Evolutionary conservation across 2,888 invertebrate species (phyloP).

Genomic region (Morpho helenor): DNA sequence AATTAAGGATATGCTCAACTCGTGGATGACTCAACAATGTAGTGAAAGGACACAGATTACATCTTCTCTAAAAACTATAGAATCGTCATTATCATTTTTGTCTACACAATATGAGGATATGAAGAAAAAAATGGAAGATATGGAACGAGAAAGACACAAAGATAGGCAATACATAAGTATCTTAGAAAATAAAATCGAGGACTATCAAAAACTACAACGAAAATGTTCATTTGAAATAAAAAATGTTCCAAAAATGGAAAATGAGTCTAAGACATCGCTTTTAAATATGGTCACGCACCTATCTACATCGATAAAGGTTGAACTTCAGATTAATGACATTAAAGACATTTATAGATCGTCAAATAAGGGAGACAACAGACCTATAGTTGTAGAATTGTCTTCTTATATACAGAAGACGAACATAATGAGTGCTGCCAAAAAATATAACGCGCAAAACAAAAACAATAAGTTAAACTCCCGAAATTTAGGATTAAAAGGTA

Average conservation of each 20-base stretch:
- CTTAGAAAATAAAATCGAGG: slow-evolving; percentile 13
- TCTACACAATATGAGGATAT: neutral
- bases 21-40: neutral
- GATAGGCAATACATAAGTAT: slow-evolving; percentile 13
- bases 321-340: too few species aligned
- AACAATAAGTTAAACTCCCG: slow-evolving; percentile 13
- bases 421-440: slow-evolving; percentile 15
- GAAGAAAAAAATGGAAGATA: neutral
- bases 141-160: slow-evolving; percentile 3
- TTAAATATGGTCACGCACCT: slow-evolving; percentile 1
- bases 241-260: slow-evolving; percentile 12
- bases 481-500: slow-evolving; percentile 13
- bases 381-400: slow-evolving; percentile 12
- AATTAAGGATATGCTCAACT: too few species aligned
- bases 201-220: slow-evolving; percentile 10
- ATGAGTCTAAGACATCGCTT: slow-evolving; percentile 13
- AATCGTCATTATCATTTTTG: neutral
- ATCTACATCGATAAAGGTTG: too few species aligned
- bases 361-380: slow-evolving; percentile 2
- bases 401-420: slow-evolving; percentile 16
- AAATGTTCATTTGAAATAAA: slow-evolving; percentile 16
- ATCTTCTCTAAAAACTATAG: neutral
- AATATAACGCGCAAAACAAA: slow-evolving; percentile 13
- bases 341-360: too few species aligned
- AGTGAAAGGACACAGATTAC: neutral